Conservation (phyloP, 2,888 invertebrate species). For the Pomacea canaliculata region DNA sequence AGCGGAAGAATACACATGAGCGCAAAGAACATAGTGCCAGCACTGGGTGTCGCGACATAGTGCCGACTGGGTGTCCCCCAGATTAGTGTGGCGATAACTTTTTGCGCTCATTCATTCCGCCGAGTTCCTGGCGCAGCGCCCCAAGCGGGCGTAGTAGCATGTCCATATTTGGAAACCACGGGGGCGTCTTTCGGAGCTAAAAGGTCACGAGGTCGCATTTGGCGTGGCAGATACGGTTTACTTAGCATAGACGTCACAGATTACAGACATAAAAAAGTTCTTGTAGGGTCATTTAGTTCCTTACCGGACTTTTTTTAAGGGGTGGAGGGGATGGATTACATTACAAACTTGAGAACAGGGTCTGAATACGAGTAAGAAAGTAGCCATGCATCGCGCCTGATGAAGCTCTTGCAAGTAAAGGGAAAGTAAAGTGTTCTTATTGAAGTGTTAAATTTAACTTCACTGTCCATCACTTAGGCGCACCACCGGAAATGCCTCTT, state of each 20-base stretch:
- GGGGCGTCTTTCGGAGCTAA: neutral
- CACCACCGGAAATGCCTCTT: too few relatives aligned
- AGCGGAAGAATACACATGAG: neutral
- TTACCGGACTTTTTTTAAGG: too few relatives aligned
- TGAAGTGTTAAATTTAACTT: too few relatives aligned
- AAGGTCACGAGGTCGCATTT: neutral
- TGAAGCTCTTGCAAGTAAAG: too few relatives aligned
- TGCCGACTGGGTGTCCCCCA: neutral
- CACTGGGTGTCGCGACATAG: neutral
- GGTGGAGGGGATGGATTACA: too few relatives aligned
- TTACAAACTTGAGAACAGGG: too few relatives aligned
- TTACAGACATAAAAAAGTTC: neutral
- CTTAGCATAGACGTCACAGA: neutral
- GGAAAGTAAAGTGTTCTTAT: too few relatives aligned
- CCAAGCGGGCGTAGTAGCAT: constrained; percentile 4
- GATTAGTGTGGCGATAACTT: neutral
- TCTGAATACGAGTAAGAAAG: too few relatives aligned
- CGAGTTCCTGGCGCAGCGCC: neutral
- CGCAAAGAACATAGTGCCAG: neutral
- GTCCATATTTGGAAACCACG: constrained; percentile 7
- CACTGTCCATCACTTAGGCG: too few relatives aligned
- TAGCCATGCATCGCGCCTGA: too few relatives aligned
- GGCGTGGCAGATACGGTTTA: neutral
- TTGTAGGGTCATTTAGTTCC: too few relatives aligned
- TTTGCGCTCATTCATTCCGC: too few relatives aligned